Evolutionary conservation across 2,888 invertebrate species (phyloP), one percentile per base, ranked within the genome.

Genomic region (Alentia gelatinosa): DNA sequence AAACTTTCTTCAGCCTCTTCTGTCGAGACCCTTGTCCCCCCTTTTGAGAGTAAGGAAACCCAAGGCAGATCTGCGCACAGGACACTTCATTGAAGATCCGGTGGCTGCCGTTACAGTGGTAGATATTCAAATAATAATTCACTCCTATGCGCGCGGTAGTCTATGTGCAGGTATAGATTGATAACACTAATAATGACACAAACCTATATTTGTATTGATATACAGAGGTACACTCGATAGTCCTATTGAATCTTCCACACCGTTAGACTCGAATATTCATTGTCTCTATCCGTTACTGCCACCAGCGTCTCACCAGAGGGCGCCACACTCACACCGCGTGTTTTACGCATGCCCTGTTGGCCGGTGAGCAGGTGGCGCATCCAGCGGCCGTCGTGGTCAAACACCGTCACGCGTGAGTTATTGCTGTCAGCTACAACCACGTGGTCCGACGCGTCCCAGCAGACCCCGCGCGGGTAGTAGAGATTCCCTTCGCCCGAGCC

Each of bases 351-450:
- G 47, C 86, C 86, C 42, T 86, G 26, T 35, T 86, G 86, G 12
- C n/a, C 86, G 15, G 86, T 86, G 33, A 86, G 86, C 86, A 86
- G 50, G 86, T 86, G 86, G 26, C 86, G 86, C 47, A 42, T 19
- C 42, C 42, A 86, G 42, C 86, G 42, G 26, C 91, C 90, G 42
- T 75, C 39, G n/a, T 90, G 91, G 5, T 90, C 47, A 15, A 90
- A 84, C 90, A 91, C 40, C 74, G 90, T 84, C 23, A 91, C 63
- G 47, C 91, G 90, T 23, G 50, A 47, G 91, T 91, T 91, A 37
- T 90, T 90, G 15, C 90, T 91, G 88, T 91, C 91, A 37, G 88
- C 88, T 0, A 91, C 56, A 26, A 91, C 75, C n/a, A 91, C 75
- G 79, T 91, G 90, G 90, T 91, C 91, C 5, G 90, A 42, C 33